Base-by-base conservation (phyloP, 2,113 vertebrate species). In the Syrmaticus mikado region DNA sequence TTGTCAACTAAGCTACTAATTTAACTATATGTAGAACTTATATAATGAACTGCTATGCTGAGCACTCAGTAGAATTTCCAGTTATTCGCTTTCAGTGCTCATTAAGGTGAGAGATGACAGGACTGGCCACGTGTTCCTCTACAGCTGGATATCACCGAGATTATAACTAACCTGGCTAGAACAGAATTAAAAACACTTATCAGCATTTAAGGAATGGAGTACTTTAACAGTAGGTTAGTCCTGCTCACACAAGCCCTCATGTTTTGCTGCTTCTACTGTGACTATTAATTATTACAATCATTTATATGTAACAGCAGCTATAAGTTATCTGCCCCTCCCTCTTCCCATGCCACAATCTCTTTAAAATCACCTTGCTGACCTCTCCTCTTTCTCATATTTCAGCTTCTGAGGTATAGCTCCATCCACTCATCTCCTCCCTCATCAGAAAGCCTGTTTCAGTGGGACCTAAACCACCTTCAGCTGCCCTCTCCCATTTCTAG, bases 1-100 rank as follows among this genome's bases (percentile, higher is more conserved):
- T 97, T 96, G 93, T 98, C 97, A 97, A 95, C 95, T 87, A 93
- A 52, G 80, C 85, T 73, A 90, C 89, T 91, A 97, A 97, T 97
- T 96, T 96, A 95, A 95, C 93, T 96, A 86, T 93, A 90, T 87
- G 80, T 93, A 96, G 95, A 97, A 89, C 60, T 90, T 90, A 86
- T 75, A 85, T 90, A 96, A 97, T 41, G 87, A 92, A 95, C 92
- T 80, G 68, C 89, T 95, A 74, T 95, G 83, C 73, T 52, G 85
- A 90, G 92, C 61, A 43, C 86, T 8, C 55, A 95, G 94, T 85
- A 85, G 96, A 97, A 90, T 94, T 94, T 94, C 92, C 41, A 87
- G 93, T 95, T 94, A 90, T 38, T 94, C 34, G 14, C 90, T 86
- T 94, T 97, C 90, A 87, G 91, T 96, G 95, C 95, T 97, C 96